Evolutionary conservation across 2,113 vertebrate species (phyloP), one percentile per base, ranked within the genome.

Genomic region (Nyctereutes procyonoides): DNA sequence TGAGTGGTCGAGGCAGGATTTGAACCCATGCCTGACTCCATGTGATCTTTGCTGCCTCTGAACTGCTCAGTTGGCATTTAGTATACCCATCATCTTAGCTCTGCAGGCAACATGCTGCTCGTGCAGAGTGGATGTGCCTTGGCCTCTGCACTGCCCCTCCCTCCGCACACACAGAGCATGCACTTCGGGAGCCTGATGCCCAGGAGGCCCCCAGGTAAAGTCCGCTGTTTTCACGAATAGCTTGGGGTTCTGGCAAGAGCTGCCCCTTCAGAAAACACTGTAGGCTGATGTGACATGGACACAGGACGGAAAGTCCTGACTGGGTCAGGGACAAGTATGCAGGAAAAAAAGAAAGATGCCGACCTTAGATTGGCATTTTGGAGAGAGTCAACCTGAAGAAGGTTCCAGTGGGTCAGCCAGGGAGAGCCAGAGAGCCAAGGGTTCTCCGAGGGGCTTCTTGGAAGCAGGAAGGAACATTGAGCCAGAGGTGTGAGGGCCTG

Each of bases 141-240:
- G 17, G 43, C 81, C 67, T 80, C 32, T 17, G 17, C 28, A 5
- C 12, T 7, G 13, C 2, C 32, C 55, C 5, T 32, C 32, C 55
- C 5, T 32, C 65, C 11, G 0, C 11, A 9, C 35, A 17, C 30
- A 1, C 28, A 17, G 14, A 32, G 35, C 4, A 19, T 26, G 62
- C 4, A 10, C 5, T 0, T n/a, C 3, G 8, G 22, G 14, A 24
- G 65, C 28, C 32, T 8, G 4, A 9, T 11, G 26, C 28, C 38
- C 28, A 38, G 69, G 67, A 56, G 38, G 69, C 1, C 19, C 53
- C n/a, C 53, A 28, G 79, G 58, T 6, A 10, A 26, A 12, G 65
- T 20, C 53, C 6, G 6, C 51, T 8, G 0, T 62, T 19, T 76
- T 32, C 15, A 16, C 3, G 9, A 2, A 3, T 13, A 2, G 22